phyloP scores from a whole-genome alignment of 2,113 vertebrate species.

The Mirza zaza region DNA sequence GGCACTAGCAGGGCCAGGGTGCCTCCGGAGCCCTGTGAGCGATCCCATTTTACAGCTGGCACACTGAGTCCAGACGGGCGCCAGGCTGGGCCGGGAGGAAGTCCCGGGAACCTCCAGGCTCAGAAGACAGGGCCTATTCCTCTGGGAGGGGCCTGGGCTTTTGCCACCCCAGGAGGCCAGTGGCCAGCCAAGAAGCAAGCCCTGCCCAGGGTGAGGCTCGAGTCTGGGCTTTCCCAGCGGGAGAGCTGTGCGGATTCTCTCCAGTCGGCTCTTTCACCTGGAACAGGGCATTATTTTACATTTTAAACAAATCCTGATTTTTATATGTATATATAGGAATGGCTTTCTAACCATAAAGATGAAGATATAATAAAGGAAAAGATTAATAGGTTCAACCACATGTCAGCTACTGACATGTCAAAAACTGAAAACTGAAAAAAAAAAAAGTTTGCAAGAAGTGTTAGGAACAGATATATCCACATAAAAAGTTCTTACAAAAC shows the following conservation, averaged over 20 bases:
- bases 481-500: neutral
- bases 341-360: neutral
- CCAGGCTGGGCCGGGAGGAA: neutral
- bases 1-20: neutral
- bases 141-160: neutral
- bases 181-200: neutral
- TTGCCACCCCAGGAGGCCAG: accelerated
- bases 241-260: neutral
- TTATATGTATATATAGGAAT: neutral
- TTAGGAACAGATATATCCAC: accelerated
- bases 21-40: neutral
- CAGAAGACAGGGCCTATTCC: too few relatives aligned
- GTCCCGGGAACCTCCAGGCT: neutral
- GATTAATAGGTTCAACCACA: neutral
- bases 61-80: neutral
- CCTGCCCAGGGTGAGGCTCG: neutral
- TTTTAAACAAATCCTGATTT: neutral
- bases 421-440: neutral
- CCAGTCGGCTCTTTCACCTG: neutral
- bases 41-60: neutral
- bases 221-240: neutral
- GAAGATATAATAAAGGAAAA: neutral
- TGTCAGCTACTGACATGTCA: neutral
- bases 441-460: too few relatives aligned
- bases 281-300: neutral